These are phyloP conservation scores for Tiliacea aurago DNA, from an alignment of 2,888 invertebrate species.

Conservation along the genomic window DNA sequence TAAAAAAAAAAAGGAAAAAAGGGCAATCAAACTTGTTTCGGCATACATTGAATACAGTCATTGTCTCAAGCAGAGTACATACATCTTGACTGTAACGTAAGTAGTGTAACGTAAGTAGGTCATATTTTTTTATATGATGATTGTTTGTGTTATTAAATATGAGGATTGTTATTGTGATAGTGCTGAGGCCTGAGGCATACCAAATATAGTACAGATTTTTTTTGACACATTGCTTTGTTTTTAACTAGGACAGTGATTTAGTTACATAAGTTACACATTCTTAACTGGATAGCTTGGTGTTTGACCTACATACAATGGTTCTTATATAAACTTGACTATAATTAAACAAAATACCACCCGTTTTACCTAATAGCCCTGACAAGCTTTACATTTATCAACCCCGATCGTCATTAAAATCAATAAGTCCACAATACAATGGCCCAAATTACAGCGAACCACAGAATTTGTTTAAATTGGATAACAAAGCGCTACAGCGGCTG, in stretches of 20 bases:
- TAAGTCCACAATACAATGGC: conserved; percentile 13
- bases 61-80: no score
- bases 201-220: not conserved
- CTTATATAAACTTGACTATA: not conserved
- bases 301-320: not conserved
- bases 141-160: not conserved
- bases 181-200: not conserved
- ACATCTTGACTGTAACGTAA: no score
- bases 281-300: not conserved
- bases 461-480: conserved; percentile 49
- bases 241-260: not conserved
- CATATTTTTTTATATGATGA: not conserved
- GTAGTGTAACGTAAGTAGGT: no score
- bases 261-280: no score
- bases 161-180: not conserved
- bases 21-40: no score
- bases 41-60: no score
- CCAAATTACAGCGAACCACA: conserved; percentile 34
- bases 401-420: conserved; percentile 25
- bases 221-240: not conserved
- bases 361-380: not conserved
- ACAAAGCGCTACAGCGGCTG: conserved; percentile 51
- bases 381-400: not conserved
- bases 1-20: no score
- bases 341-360: not conserved